These are phyloP conservation scores for Aporrectodea caliginosa DNA, from an alignment of 1,140 invertebrate genomes.

Conservation along the genomic window DNA sequence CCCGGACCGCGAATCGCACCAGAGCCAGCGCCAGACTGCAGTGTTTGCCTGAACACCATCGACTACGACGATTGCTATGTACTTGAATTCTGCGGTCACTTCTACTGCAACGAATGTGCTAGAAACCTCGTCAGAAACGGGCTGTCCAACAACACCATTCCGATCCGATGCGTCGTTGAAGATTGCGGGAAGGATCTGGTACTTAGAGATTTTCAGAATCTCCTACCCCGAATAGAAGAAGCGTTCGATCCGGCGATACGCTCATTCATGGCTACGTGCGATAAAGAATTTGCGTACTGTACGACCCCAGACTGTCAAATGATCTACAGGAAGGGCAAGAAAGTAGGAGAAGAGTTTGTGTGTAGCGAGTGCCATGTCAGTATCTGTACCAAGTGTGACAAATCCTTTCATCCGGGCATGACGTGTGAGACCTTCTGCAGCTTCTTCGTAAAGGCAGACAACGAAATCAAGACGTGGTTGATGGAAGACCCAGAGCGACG, in stretches of 20 bases:
- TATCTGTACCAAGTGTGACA: conserved; percentile 11
- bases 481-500: neutral
- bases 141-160: neutral
- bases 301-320: conserved; percentile 27
- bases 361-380: conserved; percentile 4
- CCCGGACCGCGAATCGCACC: neutral
- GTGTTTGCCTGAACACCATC: conserved; percentile 20
- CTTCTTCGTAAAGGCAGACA: conserved; percentile 5
- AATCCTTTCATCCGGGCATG: conserved; percentile 4
- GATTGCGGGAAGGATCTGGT: conserved; percentile 13
- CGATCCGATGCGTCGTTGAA: conserved; percentile 21
- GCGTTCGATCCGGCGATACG: neutral
- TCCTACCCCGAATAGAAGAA: neutral
- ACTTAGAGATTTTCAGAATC: conserved; percentile 16
- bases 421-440: neutral
- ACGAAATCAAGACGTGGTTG: conserved; percentile 16
- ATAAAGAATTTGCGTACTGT: conserved; percentile 15
- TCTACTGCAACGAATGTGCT: conserved; percentile 25
- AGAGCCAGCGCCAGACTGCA: conserved; percentile 12
- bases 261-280: neutral
- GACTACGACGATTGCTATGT: conserved; percentile 14
- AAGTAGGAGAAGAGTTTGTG: neutral
- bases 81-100: conserved; percentile 24
- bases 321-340: neutral
- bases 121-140: conserved; percentile 8